Evolutionary conservation across 1,140 invertebrate genomes (phyloP).

Genomic region (Apis florea): DNA sequence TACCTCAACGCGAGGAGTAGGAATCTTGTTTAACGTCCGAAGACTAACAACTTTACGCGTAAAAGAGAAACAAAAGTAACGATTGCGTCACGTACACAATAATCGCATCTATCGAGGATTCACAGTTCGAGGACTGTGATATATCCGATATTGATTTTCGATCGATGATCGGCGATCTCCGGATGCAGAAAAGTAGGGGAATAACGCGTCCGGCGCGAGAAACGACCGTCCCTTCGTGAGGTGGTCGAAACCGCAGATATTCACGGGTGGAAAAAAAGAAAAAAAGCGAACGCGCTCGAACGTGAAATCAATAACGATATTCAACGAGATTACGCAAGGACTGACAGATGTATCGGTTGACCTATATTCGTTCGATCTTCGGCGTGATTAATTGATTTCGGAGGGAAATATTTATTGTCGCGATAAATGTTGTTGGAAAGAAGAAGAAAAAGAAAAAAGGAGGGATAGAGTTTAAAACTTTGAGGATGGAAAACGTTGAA

Average conservation of each 20-base stretch:
- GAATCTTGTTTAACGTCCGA: neutral
- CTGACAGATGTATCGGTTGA: conserved; percentile 47
- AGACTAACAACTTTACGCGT: neutral
- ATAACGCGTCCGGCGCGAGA: no score
- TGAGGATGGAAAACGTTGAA: neutral
- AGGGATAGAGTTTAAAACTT: neutral
- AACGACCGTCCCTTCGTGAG: conserved; percentile 1
- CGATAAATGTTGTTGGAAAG: no score
- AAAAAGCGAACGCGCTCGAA: neutral
- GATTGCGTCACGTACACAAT: no score
- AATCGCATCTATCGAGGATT: no score
- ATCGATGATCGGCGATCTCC: conserved; percentile 39
- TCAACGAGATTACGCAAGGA: conserved; percentile 43
- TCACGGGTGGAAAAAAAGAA: conserved; percentile 16
- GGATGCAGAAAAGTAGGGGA: no score
- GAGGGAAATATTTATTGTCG: no score
- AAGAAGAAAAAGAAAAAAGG: neutral
- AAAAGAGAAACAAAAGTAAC: neutral
- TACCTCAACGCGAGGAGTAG: neutral
- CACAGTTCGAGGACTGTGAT: no score
- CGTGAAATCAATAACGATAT: conserved; percentile 50
- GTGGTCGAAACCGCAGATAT: conserved; percentile 53
- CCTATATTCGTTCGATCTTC: conserved; percentile 24
- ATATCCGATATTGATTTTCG: no score
- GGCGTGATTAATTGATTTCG: neutral